A percentile compares a stretch with the other conserved stretches of the same genome.
Conservation (phyloP, 2,888 invertebrate species). For the Beris chalybata region DNA sequence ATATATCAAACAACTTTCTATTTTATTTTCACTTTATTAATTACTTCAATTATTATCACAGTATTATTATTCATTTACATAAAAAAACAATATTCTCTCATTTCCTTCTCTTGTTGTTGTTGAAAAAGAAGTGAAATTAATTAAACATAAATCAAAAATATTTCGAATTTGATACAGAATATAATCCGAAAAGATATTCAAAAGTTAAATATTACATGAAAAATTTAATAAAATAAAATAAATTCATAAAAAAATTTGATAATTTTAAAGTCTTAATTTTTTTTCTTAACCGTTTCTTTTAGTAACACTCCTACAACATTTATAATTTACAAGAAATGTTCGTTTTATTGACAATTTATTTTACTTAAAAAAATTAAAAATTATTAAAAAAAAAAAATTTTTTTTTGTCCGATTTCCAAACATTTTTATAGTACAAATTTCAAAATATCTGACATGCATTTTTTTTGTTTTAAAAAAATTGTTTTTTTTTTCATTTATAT, state of each 20-base stretch:
- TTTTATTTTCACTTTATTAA: conserved; percentile 32
- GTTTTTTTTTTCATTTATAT: conserved; percentile 1
- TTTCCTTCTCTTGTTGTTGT: conserved; percentile 1
- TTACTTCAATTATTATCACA: conserved; percentile 36
- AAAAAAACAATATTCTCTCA: conserved; percentile 14
- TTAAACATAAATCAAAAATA: conserved; percentile 32
- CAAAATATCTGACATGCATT: too few relatives aligned
- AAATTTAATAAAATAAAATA: conserved; percentile 17
- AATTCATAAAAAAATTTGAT: conserved; percentile 20
- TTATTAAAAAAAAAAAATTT: too few relatives aligned
- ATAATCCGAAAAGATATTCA: too few relatives aligned
- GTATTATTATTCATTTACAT: conserved; percentile 38
- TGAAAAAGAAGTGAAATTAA: conserved; percentile 9
- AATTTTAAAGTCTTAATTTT: too few relatives aligned
- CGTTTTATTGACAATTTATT: too few relatives aligned
- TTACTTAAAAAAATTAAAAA: too few relatives aligned
- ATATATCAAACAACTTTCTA: background rate
- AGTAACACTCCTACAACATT: too few relatives aligned
- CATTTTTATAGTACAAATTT: too few relatives aligned
- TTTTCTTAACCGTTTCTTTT: too few relatives aligned
- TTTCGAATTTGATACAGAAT: conserved; percentile 17
- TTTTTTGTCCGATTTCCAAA: too few relatives aligned
- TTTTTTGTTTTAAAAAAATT: background rate
- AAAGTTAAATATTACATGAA: conserved; percentile 22
- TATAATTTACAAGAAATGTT: too few relatives aligned